Percentiles rank a stretch among this genome's conserved stretches.
Evolutionary conservation across 2,888 invertebrate species (phyloP).

Genomic region (Calliphora vomitoria): DNA sequence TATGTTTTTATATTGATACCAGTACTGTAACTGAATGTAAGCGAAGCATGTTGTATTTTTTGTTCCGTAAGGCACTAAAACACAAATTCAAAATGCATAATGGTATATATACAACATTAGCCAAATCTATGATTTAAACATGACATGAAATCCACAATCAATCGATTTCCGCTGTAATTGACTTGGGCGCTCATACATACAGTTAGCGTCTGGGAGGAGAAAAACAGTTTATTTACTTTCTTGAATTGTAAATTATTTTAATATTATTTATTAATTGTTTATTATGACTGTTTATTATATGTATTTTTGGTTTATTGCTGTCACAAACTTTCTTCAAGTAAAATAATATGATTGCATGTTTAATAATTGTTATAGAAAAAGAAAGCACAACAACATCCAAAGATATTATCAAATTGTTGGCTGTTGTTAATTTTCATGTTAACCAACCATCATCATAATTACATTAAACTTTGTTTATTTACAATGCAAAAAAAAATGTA

Average conservation of each 20-base stretch:
- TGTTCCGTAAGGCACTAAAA: not conserved
- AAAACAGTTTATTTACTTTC: slow-evolving; percentile 9
- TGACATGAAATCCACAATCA: slow-evolving; percentile 33
- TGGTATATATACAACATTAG: not conserved
- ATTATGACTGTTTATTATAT: not conserved
- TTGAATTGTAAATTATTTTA: slow-evolving; percentile 2
- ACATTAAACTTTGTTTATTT: not conserved
- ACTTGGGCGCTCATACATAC: not conserved
- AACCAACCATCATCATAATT: not conserved
- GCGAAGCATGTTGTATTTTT: too few species aligned
- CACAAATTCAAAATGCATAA: not conserved
- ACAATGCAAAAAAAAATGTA: not conserved
- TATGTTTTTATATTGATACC: not conserved
- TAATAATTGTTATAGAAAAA: slow-evolving; percentile 39
- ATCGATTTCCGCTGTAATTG: slow-evolving; percentile 34
- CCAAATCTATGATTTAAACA: slow-evolving; percentile 10
- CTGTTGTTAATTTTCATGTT: slow-evolving; percentile 10
- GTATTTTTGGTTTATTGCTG: slow-evolving; percentile 9
- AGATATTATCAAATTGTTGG: slow-evolving; percentile 4
- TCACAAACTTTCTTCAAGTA: slow-evolving; percentile 45
- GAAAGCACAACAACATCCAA: slow-evolving; percentile 29
- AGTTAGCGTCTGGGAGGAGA: not conserved
- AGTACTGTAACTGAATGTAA: not conserved
- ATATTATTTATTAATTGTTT: not conserved
- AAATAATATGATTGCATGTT: slow-evolving; percentile 29